Evolutionary conservation across 1,140 invertebrate species (phyloP), one percentile per base, ranked within the genome.

Genomic region (Ditylenchus dipsaci): DNA sequence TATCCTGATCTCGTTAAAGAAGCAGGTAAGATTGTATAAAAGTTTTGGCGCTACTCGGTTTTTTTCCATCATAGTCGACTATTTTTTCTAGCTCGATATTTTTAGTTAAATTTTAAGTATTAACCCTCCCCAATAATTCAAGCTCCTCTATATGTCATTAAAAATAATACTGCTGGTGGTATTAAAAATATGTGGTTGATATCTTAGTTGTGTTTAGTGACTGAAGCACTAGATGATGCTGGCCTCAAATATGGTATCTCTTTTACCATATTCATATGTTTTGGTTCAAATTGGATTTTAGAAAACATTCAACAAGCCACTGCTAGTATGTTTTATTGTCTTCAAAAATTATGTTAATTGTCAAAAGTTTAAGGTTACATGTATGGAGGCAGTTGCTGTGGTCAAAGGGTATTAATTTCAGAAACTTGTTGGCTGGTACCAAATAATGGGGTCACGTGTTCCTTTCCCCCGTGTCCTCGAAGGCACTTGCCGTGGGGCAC

Each of bases 1-100:
- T 98, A 97, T 83, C 94, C 94, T 0, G 88, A 93, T 72, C 90
- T 97, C 88, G 92, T 90, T 11, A 90, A 91, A 82, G 94, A 97
- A 87, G 90, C 93, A 9, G 72, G 71, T 74, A 21, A 67, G 29
- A n/a, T 68, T 66, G 23, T 30, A 5, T 27, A 7, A 30, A 61
- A 43, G 13, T 65, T 3, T 56, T 63, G 43, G 26, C 38, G n/a
- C 11, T 66, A 65, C 7, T 53, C n/a, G 11, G 27, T 17, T 66
- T 43, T n/a, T n/a, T n/a, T n/a, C n/a, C n/a, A n/a, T n/a, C n/a
- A n/a, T n/a, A n/a, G n/a, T n/a, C n/a, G n/a, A n/a, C n/a, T n/a
- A n/a, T n/a, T n/a, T n/a, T n/a, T n/a, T n/a, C n/a, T n/a, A n/a
- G n/a, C n/a, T n/a, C n/a, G n/a, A n/a, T n/a, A n/a, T n/a, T n/a